These are phyloP conservation scores for Phataginus tricuspis DNA, from an alignment of 2,797 vertebrate species.

Conservation along the genomic window DNA sequence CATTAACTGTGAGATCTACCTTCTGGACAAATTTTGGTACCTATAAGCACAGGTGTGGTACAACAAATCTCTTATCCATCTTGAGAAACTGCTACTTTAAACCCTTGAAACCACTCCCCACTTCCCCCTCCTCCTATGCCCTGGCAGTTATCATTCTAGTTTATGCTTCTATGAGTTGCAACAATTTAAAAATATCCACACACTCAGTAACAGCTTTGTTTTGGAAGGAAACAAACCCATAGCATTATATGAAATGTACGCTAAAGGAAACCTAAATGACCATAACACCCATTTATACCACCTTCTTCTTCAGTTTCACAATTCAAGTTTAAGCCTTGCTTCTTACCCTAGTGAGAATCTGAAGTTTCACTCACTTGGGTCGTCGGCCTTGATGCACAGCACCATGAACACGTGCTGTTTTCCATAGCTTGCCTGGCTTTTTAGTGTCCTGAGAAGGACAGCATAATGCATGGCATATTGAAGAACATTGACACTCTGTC, in stretches of 20 bases:
- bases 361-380: neutral
- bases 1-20: neutral
- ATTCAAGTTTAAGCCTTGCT: neutral
- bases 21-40: neutral
- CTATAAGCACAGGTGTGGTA: fast-evolving
- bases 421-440: neutral
- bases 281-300: too few species aligned
- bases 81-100: neutral
- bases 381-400: neutral
- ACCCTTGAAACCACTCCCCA: neutral
- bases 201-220: neutral
- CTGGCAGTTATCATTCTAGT: neutral
- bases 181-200: neutral
- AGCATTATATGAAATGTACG: neutral
- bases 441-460: neutral
- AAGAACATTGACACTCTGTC: neutral
- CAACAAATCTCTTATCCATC: neutral
- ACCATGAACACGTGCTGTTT: fast-evolving
- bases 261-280: neutral
- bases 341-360: neutral
- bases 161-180: neutral
- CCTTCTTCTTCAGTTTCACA: neutral
- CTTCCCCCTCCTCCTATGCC: neutral
- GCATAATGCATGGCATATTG: neutral
- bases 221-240: neutral